A percentile compares a stretch with the other conserved stretches of the same genome.
These are phyloP conservation scores for Nannoperca australis DNA, from an alignment of 2,797 vertebrate species.

Conservation along the genomic window DNA sequence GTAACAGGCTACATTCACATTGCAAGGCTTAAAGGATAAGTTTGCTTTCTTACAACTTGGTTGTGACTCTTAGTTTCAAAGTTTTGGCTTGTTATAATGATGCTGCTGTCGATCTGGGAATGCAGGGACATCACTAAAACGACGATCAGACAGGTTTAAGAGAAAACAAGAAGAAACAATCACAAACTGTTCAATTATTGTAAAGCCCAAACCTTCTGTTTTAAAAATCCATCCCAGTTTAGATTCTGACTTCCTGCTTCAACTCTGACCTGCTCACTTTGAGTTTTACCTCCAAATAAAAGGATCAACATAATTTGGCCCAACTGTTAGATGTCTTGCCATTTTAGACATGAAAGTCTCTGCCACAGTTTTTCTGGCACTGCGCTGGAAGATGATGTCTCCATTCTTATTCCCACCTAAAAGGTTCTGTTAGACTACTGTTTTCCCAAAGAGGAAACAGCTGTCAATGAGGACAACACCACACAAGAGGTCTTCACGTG, in stretches of 20 bases:
- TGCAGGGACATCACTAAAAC: not conserved
- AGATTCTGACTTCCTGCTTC: not conserved
- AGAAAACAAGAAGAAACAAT: not conserved
- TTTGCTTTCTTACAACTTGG: not conserved
- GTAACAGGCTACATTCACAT: constrained; percentile 35
- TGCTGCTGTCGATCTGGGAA: not conserved
- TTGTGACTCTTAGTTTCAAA: not conserved
- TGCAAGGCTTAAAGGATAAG: not conserved
- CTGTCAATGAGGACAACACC: not conserved
- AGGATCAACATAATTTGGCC: not conserved
- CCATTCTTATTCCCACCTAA: not conserved
- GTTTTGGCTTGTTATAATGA: not conserved
- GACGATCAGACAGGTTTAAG: not conserved
- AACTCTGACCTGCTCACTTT: not conserved
- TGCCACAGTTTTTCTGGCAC: not conserved
- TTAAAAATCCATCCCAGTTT: not conserved
- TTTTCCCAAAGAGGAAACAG: not conserved
- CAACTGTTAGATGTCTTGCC: not conserved
- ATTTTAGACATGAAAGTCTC: not conserved
- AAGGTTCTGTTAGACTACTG: not conserved
- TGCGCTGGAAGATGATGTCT: not conserved
- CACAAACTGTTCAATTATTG: not conserved
- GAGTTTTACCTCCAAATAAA: not conserved
- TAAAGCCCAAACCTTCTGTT: not conserved
- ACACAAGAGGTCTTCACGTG: too few relatives aligned